Evolutionary conservation across 2,888 invertebrate genomes (phyloP).

Genomic region (Tenthredo distinguenda): DNA sequence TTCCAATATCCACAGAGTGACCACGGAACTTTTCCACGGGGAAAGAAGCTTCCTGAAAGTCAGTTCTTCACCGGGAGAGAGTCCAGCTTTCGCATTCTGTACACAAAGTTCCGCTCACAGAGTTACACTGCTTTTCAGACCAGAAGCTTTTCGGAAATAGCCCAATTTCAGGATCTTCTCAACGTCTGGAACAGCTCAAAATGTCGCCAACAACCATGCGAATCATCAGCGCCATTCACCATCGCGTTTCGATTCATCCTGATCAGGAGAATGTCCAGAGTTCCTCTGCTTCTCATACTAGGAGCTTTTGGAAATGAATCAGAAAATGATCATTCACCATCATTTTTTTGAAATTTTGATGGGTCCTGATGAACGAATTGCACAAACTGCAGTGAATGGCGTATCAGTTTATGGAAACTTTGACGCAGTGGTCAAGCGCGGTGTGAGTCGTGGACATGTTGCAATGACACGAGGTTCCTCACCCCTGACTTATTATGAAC

Average conservation of each 20-base stretch:
- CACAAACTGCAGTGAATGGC: background rate
- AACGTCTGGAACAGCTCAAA: no score
- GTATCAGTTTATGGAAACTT: background rate
- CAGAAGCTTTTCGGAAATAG: background rate
- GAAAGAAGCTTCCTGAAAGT: background rate
- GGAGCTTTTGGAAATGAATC: no score
- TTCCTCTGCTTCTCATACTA: no score
- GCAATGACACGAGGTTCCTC: slow-evolving; percentile 3
- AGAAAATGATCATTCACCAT: no score
- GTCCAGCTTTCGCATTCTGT: background rate
- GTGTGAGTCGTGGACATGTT: background rate
- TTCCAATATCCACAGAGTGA: background rate
- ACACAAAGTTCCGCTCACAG: background rate
- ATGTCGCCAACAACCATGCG: no score
- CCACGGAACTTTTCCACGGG: background rate
- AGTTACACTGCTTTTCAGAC: background rate
- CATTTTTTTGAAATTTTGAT: background rate
- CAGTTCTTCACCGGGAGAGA: background rate
- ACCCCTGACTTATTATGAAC: slow-evolving; percentile 53
- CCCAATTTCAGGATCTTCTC: background rate
- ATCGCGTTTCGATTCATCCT: background rate
- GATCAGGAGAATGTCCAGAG: no score
- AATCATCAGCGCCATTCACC: no score
- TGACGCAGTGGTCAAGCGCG: background rate
- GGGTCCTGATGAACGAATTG: background rate